These are phyloP conservation scores for Sinohyriopsis cumingii DNA, from an alignment of 2,888 invertebrate genomes.

Conservation along the genomic window DNA sequence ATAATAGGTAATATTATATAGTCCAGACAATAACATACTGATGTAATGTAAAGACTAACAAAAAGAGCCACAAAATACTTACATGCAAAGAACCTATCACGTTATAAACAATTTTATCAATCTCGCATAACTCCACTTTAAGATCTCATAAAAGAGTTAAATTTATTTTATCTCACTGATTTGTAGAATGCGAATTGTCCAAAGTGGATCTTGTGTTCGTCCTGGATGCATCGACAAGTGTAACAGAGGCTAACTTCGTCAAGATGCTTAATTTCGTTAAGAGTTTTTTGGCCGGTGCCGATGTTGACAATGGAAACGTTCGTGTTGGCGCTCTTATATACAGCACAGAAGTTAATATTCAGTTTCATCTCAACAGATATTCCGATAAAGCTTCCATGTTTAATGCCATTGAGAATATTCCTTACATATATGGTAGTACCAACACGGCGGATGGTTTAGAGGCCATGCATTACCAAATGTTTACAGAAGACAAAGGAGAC, in stretches of 20 bases:
- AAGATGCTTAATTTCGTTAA: slow-evolving; percentile 45
- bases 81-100: too few relatives aligned
- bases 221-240: slow-evolving; percentile 56
- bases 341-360: slow-evolving; percentile 36
- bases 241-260: slow-evolving; percentile 51
- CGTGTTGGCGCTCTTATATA: slow-evolving; percentile 41
- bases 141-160: too few relatives aligned
- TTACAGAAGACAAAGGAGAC: slow-evolving; percentile 39
- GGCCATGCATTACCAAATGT: slow-evolving; percentile 34
- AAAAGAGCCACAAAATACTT: too few relatives aligned
- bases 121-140: too few relatives aligned
- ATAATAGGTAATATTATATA: too few relatives aligned
- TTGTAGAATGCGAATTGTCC: slow-evolving; percentile 21
- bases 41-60: too few relatives aligned
- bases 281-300: slow-evolving; percentile 37
- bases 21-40: too few relatives aligned
- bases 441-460: slow-evolving; percentile 42
- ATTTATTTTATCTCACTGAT: too few relatives aligned
- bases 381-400: slow-evolving; percentile 26
- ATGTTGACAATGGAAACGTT: slow-evolving; percentile 33
- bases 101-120: too few relatives aligned
- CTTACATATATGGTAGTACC: slow-evolving; percentile 35
- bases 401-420: slow-evolving; percentile 36
- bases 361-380: slow-evolving; percentile 49
- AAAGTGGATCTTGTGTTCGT: slow-evolving; percentile 53